A percentile compares a stretch with the other conserved stretches of the same genome.
Evolutionary conservation across 1,140 invertebrate species (phyloP).

Genomic region (Drosophila orosa): DNA sequence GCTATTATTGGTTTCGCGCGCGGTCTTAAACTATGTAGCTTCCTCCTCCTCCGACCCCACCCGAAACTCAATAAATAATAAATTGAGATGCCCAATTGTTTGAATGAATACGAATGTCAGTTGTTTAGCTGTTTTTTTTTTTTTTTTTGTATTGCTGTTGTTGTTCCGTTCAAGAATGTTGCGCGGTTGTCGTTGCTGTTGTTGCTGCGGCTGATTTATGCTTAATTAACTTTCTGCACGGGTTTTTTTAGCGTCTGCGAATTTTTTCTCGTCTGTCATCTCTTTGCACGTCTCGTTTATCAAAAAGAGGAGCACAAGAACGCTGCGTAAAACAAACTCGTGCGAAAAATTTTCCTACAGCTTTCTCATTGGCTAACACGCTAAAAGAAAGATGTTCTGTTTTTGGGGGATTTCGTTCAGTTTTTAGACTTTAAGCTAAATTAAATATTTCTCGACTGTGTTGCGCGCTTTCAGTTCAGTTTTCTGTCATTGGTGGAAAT

Average conservation of each 20-base stretch:
- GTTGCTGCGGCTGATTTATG: constrained; percentile 51
- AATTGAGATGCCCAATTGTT: constrained; percentile 38
- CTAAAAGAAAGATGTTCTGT: constrained; percentile 38
- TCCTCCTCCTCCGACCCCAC: background rate
- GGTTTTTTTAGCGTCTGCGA: constrained; percentile 28
- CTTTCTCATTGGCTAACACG: constrained; percentile 26
- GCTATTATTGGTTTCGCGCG: background rate
- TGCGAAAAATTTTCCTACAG: constrained; percentile 20
- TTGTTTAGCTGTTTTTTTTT: constrained; percentile 64
- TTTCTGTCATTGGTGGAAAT: background rate
- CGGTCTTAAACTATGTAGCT: background rate
- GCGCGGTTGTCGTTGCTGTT: constrained; percentile 25
- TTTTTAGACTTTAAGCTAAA: constrained; percentile 40
- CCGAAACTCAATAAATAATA: constrained; percentile 57
- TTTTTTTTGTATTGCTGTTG: constrained; percentile 53
- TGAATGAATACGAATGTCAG: constrained; percentile 81
- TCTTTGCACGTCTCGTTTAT: constrained; percentile 31
- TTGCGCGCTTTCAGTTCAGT: background rate
- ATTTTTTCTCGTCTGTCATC: constrained; percentile 7
- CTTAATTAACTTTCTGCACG: constrained; percentile 55
- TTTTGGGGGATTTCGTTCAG: constrained; percentile 8
- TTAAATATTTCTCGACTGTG: constrained; percentile 51
- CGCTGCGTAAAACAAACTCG: constrained; percentile 22
- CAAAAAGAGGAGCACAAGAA: background rate
- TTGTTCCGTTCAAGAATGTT: constrained; percentile 50